Evolutionary conservation across 2,113 vertebrate species (phyloP).

Genomic region (Bubo blakistoni): DNA sequence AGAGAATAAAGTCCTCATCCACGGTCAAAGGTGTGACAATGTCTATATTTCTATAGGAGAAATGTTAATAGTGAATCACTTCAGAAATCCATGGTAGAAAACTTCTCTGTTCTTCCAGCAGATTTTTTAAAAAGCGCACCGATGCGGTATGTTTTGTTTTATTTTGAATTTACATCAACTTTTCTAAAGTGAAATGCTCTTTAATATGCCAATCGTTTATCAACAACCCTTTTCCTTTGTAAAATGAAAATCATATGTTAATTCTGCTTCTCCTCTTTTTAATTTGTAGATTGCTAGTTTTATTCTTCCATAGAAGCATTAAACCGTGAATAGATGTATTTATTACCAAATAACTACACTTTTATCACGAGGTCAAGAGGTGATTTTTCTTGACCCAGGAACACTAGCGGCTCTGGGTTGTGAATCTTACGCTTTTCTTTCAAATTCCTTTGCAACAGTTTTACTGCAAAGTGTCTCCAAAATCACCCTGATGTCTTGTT

Average conservation of each 20-base stretch:
- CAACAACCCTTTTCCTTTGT: conserved; percentile 13
- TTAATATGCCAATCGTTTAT: conserved; percentile 27
- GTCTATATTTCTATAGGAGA: conserved; percentile 48
- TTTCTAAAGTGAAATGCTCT: conserved; percentile 41
- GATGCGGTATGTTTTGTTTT: neutral
- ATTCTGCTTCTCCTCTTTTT: conserved; percentile 16
- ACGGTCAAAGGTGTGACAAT: conserved; percentile 20
- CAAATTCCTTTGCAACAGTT: neutral
- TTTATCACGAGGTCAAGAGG: neutral
- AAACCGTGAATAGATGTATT: conserved; percentile 23
- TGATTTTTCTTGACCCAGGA: neutral
- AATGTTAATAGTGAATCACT: conserved; percentile 27
- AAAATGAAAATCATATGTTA: neutral
- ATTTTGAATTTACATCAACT: conserved; percentile 16
- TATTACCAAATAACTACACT: neutral
- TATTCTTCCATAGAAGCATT: neutral
- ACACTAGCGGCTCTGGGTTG: neutral
- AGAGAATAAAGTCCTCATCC: conserved; percentile 15
- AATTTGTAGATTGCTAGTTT: conserved; percentile 38
- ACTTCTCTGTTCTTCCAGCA: conserved; percentile 60
- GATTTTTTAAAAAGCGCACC: neutral
- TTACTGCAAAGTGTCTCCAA: conserved; percentile 13
- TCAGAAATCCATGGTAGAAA: conserved; percentile 45
- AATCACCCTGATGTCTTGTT: conserved; percentile 78
- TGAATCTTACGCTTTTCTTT: neutral